Conservation (phyloP, 1,140 invertebrate genomes). For the Paralvinella palmiformis region DNA sequence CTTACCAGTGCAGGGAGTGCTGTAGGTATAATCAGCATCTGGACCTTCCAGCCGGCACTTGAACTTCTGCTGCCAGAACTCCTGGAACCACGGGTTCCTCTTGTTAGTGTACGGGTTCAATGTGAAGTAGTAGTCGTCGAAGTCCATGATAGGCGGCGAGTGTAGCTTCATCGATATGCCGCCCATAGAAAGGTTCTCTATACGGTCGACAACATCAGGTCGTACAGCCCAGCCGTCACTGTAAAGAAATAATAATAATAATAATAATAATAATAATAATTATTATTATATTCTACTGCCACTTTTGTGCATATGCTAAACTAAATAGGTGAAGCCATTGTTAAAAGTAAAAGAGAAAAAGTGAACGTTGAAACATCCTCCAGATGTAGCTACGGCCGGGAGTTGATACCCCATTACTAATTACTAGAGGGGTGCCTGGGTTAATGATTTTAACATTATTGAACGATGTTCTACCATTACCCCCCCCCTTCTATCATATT, state of each 20-base stretch:
- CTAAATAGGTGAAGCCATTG: too few relatives aligned
- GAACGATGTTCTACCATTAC: too few relatives aligned
- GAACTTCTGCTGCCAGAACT: conserved; percentile 70
- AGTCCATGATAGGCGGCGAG: conserved; percentile 62
- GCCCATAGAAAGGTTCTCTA: conserved; percentile 65
- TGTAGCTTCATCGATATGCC: conserved; percentile 69
- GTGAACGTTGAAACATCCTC: too few relatives aligned
- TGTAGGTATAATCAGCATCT: conserved; percentile 15
- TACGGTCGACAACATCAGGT: conserved; percentile 64
- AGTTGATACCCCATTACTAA: too few relatives aligned
- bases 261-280: too few relatives aligned
- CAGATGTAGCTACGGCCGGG: too few relatives aligned
- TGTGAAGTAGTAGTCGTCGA: conserved; percentile 65
- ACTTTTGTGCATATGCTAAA: too few relatives aligned
- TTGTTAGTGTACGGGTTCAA: conserved; percentile 61
- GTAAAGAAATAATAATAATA: conserved; percentile 30
- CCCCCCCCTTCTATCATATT: too few relatives aligned
- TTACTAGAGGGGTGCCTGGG: too few relatives aligned
- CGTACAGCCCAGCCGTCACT: conserved; percentile 73
- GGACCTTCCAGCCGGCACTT: conserved; percentile 54
- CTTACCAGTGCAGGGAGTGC: conserved; percentile 37
- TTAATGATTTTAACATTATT: too few relatives aligned
- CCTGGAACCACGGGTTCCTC: conserved; percentile 70
- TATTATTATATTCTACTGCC: too few relatives aligned
- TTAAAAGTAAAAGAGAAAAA: too few relatives aligned